Conservation (phyloP, 2,113 vertebrate species). For the Petromus typicus region DNA sequence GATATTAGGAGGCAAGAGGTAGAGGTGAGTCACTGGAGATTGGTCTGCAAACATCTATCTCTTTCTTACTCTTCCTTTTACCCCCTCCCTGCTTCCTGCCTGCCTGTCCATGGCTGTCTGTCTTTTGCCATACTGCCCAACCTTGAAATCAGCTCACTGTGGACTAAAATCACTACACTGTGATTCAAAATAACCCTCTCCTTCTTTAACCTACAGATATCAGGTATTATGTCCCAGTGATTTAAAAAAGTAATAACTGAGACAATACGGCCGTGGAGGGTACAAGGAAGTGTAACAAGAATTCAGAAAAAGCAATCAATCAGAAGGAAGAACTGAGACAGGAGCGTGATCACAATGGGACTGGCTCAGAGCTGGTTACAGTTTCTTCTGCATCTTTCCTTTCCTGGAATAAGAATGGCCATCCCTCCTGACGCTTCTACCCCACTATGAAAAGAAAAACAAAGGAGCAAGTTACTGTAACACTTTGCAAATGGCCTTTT, state of each 20-base stretch:
- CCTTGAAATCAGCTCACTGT: neutral
- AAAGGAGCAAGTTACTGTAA: neutral
- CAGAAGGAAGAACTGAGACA: neutral
- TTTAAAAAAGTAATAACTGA: neutral
- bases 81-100: neutral
- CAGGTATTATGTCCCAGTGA: neutral
- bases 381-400: neutral
- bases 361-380: neutral
- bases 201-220: neutral
- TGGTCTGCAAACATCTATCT: neutral
- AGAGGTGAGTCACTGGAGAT: neutral
- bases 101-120: neutral
- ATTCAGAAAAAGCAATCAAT: neutral
- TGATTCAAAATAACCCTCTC: neutral
- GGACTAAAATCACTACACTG: neutral
- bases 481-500: neutral
- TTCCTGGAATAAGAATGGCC: fast-evolving
- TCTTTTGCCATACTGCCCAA: neutral
- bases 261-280: too few relatives aligned
- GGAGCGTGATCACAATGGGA: fast-evolving
- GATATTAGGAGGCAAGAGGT: neutral
- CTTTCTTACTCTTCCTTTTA: neutral
- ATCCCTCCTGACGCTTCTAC: neutral
- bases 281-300: neutral
- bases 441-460: neutral